Evolutionary conservation across 2,797 vertebrate species (phyloP), one percentile per base, ranked within the genome.

Genomic region (Eospalax fontanierii): DNA sequence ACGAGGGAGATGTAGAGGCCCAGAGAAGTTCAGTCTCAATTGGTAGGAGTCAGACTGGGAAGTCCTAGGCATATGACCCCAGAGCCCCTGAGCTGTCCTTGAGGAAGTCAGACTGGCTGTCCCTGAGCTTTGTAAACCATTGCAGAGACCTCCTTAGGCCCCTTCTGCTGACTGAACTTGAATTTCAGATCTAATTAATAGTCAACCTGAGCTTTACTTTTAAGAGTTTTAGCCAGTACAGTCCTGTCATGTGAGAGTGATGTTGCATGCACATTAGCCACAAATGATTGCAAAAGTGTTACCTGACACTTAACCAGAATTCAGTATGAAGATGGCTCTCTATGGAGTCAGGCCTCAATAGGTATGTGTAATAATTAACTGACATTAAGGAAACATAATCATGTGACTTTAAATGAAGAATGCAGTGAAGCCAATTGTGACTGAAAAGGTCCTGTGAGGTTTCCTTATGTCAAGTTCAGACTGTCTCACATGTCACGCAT

Each of bases 311-410:
- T 94, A 93, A 87, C 94, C 46, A 91, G 84, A 94, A 94, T 93
- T 74, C 78, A 28, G 61, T 90, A 59, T 96, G 79, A 96, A 96
- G 96, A 95, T 87, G 91, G 14, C 82, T 93, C 87, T 92, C 57
- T 61, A 87, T 87, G 87, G 85, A 96, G 96, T 93, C 91, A 90
- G 89, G 94, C 92, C 93, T 96, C 97, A 96, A 82, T 96, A 96
- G 96, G 94, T 95, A 89, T 95, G 96, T 85, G 96, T 96, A 96
- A 95, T 96, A 96, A 97, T 97, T 97, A 98, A 97, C 93, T 89
- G 89, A 91, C 91, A 95, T 95, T 97, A 97, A 94, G 94, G 93
- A 96, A 94, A 94, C 94, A 94, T 95, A 97, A 97, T 95, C 61
- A 85, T 78, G 83, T 66, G 76, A 87, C 92, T 97, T 94, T 95